A percentile compares a stretch with the other conserved stretches of the same genome.
phyloP scores from a whole-genome alignment of 1,140 invertebrate species.

The Gryon sp. region DNA sequence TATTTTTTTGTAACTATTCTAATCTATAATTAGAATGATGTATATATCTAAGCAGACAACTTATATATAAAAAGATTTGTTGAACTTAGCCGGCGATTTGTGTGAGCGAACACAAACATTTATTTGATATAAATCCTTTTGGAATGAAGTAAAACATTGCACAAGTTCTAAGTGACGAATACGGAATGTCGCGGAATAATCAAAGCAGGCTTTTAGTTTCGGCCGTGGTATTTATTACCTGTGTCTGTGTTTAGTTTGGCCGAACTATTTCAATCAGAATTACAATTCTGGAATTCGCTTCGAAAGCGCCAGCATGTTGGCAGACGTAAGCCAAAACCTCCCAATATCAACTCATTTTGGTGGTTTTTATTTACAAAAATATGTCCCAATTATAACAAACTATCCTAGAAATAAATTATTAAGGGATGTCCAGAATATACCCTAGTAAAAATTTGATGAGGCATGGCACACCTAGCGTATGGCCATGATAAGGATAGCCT shows the following conservation, averaged over 20 bases:
- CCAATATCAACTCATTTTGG: no score
- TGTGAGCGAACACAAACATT: conserved; percentile 2
- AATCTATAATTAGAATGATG: conserved; percentile 49
- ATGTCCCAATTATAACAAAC: no score
- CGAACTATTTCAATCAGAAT: conserved; percentile 11
- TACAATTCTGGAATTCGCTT: conserved; percentile 1
- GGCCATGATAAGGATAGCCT: no score
- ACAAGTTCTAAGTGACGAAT: conserved; percentile 6
- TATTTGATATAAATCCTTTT: conserved; percentile 3
- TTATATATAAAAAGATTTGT: conserved; percentile 2
- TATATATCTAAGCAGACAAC: background rate
- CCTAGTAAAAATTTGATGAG: no score
- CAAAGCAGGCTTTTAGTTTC: conserved; percentile 4
- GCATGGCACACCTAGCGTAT: no score
- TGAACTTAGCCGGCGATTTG: background rate
- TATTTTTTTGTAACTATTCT: no score
- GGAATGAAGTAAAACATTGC: background rate
- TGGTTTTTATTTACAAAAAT: no score
- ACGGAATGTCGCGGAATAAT: conserved; percentile 25
- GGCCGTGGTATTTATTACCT: conserved; percentile 5
- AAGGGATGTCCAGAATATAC: no score
- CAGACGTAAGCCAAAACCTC: background rate
- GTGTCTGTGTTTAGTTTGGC: conserved; percentile 11
- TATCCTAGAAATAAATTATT: no score
- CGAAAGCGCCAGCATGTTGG: no score